A percentile compares a stretch with the other conserved stretches of the same genome.
Evolutionary conservation across 2,797 vertebrate genomes (phyloP).

Genomic region (Macrochelys suwanniensis): DNA sequence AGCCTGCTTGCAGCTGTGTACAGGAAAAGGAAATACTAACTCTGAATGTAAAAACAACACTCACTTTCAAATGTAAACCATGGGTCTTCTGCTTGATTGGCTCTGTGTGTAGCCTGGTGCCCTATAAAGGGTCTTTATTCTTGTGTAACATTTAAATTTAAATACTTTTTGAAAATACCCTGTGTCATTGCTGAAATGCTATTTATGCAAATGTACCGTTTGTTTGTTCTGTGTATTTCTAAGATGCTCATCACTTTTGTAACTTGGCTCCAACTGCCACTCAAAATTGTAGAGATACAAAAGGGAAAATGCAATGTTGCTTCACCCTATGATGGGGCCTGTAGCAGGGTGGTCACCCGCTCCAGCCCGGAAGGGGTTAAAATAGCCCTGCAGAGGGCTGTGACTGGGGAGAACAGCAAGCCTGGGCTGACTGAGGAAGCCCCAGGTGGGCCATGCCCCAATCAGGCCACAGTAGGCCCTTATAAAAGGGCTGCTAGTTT

Average conservation of each 20-base stretch:
- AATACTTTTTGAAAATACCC: not conserved
- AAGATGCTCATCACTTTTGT: not conserved
- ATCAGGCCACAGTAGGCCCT: too few relatives aligned
- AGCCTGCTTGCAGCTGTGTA: not conserved
- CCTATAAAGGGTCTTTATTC: not conserved
- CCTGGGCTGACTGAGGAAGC: too few relatives aligned
- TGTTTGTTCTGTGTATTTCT: not conserved
- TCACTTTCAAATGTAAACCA: not conserved
- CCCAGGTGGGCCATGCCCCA: too few relatives aligned
- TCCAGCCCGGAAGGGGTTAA: too few relatives aligned
- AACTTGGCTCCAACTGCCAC: not conserved
- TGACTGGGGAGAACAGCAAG: too few relatives aligned
- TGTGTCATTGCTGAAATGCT: not conserved
- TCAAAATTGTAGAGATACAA: not conserved
- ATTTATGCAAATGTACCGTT: not conserved
- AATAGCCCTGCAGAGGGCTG: too few relatives aligned
- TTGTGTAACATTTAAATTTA: not conserved
- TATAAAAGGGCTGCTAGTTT: too few relatives aligned
- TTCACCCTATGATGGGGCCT: accelerated
- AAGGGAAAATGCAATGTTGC: not conserved
- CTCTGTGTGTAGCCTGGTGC: accelerated
- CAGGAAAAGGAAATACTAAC: slow-evolving; percentile 61
- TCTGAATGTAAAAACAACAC: slow-evolving; percentile 65
- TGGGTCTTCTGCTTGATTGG: not conserved
- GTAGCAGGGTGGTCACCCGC: too few relatives aligned